Evolutionary conservation across 2,113 vertebrate genomes (phyloP).

Genomic region (Pterophyllum scalare): DNA sequence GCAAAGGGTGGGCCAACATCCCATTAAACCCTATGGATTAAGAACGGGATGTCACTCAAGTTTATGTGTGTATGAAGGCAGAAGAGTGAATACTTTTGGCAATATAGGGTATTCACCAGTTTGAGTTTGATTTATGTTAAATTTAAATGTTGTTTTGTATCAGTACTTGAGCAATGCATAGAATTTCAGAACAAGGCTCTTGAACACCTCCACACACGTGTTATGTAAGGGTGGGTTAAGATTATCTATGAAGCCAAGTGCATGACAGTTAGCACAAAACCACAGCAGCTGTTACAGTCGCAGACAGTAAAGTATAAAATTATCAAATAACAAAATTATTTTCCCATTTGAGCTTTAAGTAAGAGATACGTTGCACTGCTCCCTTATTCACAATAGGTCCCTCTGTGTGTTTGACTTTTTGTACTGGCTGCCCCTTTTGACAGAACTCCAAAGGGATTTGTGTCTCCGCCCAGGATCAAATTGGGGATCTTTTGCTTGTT

Average conservation of each 20-base stretch:
- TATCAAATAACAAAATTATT: slow-evolving; percentile 1
- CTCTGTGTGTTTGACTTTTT: too few relatives aligned
- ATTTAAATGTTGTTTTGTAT: neutral
- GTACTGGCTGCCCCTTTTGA: neutral
- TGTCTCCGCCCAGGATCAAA: neutral
- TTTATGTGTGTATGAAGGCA: too few relatives aligned
- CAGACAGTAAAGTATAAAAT: neutral
- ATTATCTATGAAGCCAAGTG: neutral
- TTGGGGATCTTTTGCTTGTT: neutral
- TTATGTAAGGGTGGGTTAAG: slow-evolving; percentile 5
- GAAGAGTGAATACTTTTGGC: too few relatives aligned
- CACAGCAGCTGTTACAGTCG: neutral
- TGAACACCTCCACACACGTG: neutral
- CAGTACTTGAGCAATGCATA: neutral
- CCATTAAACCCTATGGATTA: too few relatives aligned
- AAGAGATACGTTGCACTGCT: neutral
- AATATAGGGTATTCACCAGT: neutral
- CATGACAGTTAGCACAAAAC: neutral
- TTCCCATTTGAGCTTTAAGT: neutral
- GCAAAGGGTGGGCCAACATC: too few relatives aligned
- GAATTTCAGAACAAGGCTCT: neutral
- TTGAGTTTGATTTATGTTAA: neutral
- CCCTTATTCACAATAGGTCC: neutral
- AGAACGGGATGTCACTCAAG: too few relatives aligned
- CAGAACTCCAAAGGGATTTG: neutral